These are phyloP conservation scores for Strix uralensis DNA, from an alignment of 2,113 vertebrate species.

Conservation along the genomic window DNA sequence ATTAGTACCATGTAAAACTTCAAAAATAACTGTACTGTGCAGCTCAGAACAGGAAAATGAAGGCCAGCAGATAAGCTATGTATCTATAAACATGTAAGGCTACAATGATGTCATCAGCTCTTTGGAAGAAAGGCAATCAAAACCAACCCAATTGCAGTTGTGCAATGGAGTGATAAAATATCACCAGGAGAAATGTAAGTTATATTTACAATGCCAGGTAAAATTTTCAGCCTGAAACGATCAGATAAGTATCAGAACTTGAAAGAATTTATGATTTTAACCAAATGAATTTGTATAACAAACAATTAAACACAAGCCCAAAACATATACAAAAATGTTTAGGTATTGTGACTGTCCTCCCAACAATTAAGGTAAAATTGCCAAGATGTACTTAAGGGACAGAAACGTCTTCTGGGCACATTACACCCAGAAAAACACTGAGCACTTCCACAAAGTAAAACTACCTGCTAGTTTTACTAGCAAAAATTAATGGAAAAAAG, in stretches of 20 bases:
- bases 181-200: background rate
- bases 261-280: background rate
- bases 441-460: background rate
- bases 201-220: background rate
- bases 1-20: background rate
- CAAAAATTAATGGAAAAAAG: background rate
- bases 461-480: background rate
- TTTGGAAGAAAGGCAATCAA: background rate
- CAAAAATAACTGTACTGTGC: rapidly evolving
- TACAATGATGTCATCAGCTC: background rate
- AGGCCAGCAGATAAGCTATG: background rate
- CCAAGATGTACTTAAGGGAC: background rate
- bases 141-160: background rate
- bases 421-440: background rate
- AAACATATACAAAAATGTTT: background rate
- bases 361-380: background rate
- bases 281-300: background rate
- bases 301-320: background rate
- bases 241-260: background rate
- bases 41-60: background rate
- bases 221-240: background rate
- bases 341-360: background rate
- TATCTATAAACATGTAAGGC: background rate
- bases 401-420: background rate
- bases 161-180: background rate